Evolutionary conservation across 2,888 invertebrate species (phyloP).

Genomic region (Lasioglossum malachurum): DNA sequence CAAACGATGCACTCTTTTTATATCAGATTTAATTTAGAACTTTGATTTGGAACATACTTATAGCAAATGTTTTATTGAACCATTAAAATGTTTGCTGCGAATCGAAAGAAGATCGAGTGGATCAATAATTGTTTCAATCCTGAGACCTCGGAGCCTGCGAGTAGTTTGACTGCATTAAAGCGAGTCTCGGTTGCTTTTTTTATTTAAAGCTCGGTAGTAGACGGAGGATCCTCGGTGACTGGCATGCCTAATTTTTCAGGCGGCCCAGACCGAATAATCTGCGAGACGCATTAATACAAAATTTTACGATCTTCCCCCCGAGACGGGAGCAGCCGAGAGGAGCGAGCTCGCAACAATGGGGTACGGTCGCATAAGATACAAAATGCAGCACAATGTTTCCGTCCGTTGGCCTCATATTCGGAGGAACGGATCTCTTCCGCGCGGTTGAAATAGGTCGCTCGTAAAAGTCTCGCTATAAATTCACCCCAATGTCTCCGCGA

Average conservation of each 20-base stretch:
- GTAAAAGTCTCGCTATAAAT: conserved; percentile 81
- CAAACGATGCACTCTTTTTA: background rate
- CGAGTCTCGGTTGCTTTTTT: background rate
- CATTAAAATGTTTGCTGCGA: background rate
- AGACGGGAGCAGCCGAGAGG: conserved; percentile 23
- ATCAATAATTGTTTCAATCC: background rate
- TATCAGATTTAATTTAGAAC: background rate
- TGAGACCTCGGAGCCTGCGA: background rate
- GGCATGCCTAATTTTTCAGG: conserved; percentile 38
- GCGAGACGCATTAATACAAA: conserved; percentile 48
- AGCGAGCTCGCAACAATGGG: conserved; percentile 43
- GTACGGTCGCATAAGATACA: conserved; percentile 36
- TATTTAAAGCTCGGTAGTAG: conserved; percentile 8
- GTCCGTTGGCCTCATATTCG: conserved; percentile 57
- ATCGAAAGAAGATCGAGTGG: background rate
- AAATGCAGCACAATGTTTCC: conserved; percentile 65
- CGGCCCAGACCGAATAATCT: conserved; percentile 36
- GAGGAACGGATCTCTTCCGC: conserved; percentile 66
- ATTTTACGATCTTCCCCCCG: conserved; percentile 44
- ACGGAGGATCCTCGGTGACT: conserved; percentile 19
- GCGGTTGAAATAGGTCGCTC: conserved; percentile 74
- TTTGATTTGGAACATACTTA: background rate
- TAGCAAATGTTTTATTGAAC: background rate
- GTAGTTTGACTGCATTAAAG: background rate
- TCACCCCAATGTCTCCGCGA: conserved; percentile 71